Evolutionary conservation across 2,888 invertebrate species (phyloP).

Genomic region (Cetonia aurata): DNA sequence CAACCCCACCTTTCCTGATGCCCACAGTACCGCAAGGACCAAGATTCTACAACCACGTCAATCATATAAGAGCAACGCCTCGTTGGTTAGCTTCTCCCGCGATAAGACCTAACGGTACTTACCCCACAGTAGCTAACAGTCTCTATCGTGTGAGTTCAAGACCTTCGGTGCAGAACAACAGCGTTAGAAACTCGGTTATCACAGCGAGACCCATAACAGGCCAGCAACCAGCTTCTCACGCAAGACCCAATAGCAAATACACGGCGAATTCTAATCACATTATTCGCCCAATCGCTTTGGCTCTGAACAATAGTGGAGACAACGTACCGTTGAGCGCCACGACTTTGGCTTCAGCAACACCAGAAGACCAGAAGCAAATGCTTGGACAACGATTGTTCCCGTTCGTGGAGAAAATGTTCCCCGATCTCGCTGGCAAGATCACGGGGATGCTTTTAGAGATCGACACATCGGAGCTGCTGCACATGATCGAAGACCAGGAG

Average conservation of each 20-base stretch:
- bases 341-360: slow-evolving; percentile 91
- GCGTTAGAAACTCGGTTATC: slow-evolving; percentile 76
- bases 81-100: slow-evolving; percentile 86
- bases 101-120: slow-evolving; percentile 76
- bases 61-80: slow-evolving; percentile 90
- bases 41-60: slow-evolving; percentile 89
- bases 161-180: slow-evolving; percentile 72
- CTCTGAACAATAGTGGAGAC: slow-evolving; percentile 61
- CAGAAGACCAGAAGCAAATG: slow-evolving; percentile 98
- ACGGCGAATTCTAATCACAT: slow-evolving; percentile 78
- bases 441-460: slow-evolving; percentile 95
- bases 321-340: slow-evolving; percentile 91
- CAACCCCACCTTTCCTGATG: slow-evolving; percentile 79
- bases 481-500: slow-evolving; percentile 96
- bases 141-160: slow-evolving; percentile 60
- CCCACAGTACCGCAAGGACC: slow-evolving; percentile 92
- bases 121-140: slow-evolving; percentile 67
- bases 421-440: slow-evolving; percentile 95
- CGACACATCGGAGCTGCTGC: slow-evolving; percentile 95
- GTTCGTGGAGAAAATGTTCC: slow-evolving; percentile 93
- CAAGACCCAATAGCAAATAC: slow-evolving; percentile 85
- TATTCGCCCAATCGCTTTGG: slow-evolving; percentile 58
- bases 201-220: slow-evolving; percentile 86
- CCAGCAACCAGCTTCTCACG: slow-evolving; percentile 79
- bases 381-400: slow-evolving; percentile 98